phyloP scores from a whole-genome alignment of 2,113 vertebrate species.

The Andinoacara biseriatus region DNA sequence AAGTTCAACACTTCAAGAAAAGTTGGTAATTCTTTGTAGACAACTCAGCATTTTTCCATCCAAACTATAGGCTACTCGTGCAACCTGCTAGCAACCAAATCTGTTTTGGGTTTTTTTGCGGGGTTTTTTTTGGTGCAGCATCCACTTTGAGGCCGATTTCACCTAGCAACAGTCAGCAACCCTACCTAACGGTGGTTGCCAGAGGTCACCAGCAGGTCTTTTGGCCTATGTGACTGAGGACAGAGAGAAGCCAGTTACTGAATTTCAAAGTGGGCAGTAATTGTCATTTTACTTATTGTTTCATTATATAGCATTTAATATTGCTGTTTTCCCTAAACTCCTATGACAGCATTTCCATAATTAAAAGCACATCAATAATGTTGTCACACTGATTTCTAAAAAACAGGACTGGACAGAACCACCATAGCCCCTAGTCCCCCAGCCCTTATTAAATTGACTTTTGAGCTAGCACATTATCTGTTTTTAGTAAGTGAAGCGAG shows the following conservation, averaged over 20 bases:
- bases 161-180: too few species aligned
- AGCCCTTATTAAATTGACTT: conserved; percentile 13
- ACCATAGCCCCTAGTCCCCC: background rate
- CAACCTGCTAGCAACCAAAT: background rate
- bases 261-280: background rate
- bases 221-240: background rate
- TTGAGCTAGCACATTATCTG: background rate
- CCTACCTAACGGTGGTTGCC: background rate
- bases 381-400: background rate
- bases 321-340: background rate
- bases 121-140: background rate
- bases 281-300: background rate
- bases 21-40: too few species aligned
- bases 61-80: background rate
- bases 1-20: too few species aligned
- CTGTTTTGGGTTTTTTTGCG: too few species aligned
- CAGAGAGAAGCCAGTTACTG: background rate
- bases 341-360: too few species aligned
- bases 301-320: background rate
- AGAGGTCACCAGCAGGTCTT: background rate
- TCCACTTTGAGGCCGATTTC: background rate
- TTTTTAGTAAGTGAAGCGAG: background rate
- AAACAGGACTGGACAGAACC: background rate
- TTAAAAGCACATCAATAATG: too few species aligned
- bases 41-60: background rate